Conservation (phyloP, 2,113 vertebrate species). For the Spea multiplicata region DNA sequence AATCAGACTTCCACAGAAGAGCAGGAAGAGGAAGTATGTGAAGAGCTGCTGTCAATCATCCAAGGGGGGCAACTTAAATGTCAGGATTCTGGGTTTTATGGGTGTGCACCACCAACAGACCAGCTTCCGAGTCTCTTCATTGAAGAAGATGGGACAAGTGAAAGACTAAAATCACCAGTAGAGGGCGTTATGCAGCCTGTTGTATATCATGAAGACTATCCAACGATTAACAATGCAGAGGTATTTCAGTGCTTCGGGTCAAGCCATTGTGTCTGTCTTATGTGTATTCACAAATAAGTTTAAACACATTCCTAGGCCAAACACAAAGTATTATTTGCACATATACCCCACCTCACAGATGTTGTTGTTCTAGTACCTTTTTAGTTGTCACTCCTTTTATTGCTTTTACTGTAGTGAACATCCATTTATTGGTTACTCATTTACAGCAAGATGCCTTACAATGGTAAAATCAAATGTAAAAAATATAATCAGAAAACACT, state of each 20-base stretch:
- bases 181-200: conserved; percentile 54
- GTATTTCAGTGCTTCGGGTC: conserved; percentile 68
- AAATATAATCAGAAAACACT: too few species aligned
- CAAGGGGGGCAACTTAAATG: conserved; percentile 52
- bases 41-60: conserved; percentile 57
- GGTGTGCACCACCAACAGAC: conserved; percentile 51
- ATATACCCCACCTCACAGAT: neutral
- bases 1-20: conserved; percentile 54
- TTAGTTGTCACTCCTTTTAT: neutral
- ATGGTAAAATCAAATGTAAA: neutral
- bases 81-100: conserved; percentile 51
- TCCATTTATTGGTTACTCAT: neutral
- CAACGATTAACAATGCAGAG: conserved; percentile 62
- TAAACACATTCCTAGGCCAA: neutral
- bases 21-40: conserved; percentile 57
- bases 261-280: conserved; percentile 41
- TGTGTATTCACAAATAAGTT: conserved; percentile 28
- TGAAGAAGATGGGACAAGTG: conserved; percentile 74
- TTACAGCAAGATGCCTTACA: neutral
- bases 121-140: conserved; percentile 74
- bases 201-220: conserved; percentile 59
- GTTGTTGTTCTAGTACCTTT: neutral
- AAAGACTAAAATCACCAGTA: conserved; percentile 51
- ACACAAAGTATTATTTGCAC: neutral
- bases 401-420: neutral